A percentile compares a stretch with the other conserved stretches of the same genome.
Conservation (phyloP, 2,113 vertebrate genomes). For the Mustela lutreola region DNA sequence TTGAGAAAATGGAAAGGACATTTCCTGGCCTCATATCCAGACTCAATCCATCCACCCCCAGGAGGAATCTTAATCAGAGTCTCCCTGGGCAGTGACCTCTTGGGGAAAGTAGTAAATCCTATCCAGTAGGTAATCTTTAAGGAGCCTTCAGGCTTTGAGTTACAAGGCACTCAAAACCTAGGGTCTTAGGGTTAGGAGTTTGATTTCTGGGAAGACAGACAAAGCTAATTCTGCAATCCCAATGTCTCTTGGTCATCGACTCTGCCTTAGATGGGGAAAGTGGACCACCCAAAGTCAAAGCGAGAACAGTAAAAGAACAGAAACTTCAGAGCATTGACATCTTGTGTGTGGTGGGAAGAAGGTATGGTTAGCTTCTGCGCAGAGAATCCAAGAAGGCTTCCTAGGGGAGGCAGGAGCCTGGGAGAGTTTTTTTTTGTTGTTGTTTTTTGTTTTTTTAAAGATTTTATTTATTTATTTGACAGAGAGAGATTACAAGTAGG, state of each 20-base stretch:
- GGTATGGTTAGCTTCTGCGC: background rate
- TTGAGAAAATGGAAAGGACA: constrained; percentile 75
- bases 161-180: constrained; percentile 23
- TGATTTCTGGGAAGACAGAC: constrained; percentile 80
- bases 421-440: background rate
- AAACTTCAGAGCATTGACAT: background rate
- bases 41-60: constrained; percentile 72
- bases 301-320: background rate
- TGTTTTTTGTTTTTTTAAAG: too few species aligned
- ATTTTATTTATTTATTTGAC: too few species aligned
- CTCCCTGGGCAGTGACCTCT: constrained; percentile 80
- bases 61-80: constrained; percentile 77
- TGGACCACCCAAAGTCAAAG: background rate
- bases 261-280: background rate
- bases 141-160: constrained; percentile 73
- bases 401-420: background rate
- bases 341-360: background rate
- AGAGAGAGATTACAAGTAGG: too few species aligned
- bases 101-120: constrained; percentile 85
- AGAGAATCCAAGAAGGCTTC: constrained; percentile 20
- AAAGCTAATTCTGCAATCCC: background rate
- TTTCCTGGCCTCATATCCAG: constrained; percentile 77
- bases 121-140: constrained; percentile 78
- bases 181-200: constrained; percentile 48
- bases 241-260: constrained; percentile 1